phyloP scores from a whole-genome alignment of 2,113 vertebrate species.

The Tupaia tana region DNA sequence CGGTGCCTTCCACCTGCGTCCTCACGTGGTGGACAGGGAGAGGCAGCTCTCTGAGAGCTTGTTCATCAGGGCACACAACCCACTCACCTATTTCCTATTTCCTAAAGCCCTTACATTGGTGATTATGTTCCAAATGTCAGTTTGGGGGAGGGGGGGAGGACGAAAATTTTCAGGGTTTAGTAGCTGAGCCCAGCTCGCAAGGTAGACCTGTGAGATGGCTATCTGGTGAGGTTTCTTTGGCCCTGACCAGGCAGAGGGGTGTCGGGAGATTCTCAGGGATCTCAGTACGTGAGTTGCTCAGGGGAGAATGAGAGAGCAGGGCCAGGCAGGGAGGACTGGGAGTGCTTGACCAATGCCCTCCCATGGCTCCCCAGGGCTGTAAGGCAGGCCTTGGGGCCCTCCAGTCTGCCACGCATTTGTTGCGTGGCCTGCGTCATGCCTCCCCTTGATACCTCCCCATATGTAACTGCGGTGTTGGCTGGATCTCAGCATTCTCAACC shows the following conservation, averaged over 20 bases:
- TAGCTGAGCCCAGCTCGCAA: neutral
- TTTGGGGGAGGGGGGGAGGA: too few species aligned
- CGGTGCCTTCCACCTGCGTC: neutral
- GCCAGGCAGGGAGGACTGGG: accelerated
- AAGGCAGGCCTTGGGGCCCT: neutral
- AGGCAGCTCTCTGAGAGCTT: neutral
- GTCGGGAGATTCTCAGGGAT: neutral
- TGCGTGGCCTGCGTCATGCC: neutral
- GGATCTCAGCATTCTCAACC: neutral
- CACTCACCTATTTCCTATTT: too few species aligned
- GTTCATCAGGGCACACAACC: too few species aligned
- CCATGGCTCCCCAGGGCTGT: neutral
- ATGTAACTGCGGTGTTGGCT: neutral
- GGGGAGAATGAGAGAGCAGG: too few species aligned
- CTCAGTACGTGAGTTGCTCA: accelerated
- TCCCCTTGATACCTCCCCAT: neutral
- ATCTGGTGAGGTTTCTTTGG: neutral
- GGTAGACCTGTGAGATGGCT: neutral
- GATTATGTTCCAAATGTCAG: neutral
- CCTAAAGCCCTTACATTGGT: neutral
- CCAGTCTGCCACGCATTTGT: neutral
- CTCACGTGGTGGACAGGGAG: neutral
- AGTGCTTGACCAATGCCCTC: neutral
- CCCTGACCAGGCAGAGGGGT: neutral
- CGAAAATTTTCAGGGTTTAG: neutral